Evolutionary conservation across 2,113 vertebrate species (phyloP).

Genomic region (Elanus axillaris): DNA sequence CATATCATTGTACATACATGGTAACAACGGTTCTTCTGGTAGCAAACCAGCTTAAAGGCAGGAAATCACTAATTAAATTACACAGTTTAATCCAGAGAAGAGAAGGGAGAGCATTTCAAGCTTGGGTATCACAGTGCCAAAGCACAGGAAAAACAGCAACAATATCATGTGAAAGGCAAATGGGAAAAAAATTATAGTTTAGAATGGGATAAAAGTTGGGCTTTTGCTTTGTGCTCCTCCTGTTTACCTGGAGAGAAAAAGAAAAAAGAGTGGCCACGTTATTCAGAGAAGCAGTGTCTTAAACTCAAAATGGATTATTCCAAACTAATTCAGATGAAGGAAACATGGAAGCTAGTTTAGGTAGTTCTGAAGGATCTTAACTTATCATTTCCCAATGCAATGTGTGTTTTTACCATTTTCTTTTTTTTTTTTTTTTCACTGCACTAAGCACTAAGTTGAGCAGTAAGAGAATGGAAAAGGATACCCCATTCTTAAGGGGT

Average conservation of each 20-base stretch:
- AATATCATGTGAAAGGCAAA: neutral
- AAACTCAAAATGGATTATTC: neutral
- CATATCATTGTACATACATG: neutral
- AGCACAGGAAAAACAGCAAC: neutral
- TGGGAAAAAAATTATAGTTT: neutral
- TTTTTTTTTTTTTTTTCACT: neutral
- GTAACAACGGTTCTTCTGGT: neutral
- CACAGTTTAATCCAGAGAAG: neutral
- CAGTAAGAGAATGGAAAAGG: neutral
- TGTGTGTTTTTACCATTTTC: neutral
- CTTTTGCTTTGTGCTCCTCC: neutral
- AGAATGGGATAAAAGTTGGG: neutral
- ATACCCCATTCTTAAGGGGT: neutral
- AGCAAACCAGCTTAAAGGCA: neutral
- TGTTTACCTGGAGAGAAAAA: neutral
- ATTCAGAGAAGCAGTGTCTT: neutral
- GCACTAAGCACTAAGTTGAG: neutral
- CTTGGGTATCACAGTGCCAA: neutral
- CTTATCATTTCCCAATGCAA: neutral
- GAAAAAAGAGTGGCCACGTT: neutral
- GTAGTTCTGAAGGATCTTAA: neutral
- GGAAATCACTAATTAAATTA: neutral
- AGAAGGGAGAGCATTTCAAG: neutral
- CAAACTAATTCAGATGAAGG: neutral
- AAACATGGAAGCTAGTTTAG: neutral